These are phyloP conservation scores for Poeciliopsis presidionis DNA, from an alignment of 2,797 vertebrate genomes.

Conservation along the genomic window DNA sequence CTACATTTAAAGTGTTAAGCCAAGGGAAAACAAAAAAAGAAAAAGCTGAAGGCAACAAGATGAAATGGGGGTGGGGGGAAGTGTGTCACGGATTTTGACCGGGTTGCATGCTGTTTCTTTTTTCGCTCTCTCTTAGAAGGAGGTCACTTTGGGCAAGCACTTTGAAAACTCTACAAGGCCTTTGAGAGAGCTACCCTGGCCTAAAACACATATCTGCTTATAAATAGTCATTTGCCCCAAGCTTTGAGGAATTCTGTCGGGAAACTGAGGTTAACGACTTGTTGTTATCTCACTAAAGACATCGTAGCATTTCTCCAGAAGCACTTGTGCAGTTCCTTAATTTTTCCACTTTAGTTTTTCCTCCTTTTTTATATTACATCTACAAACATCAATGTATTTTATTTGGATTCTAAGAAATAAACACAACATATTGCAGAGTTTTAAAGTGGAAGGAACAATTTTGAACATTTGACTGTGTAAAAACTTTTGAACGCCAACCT, in stretches of 20 bases:
- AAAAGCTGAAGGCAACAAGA: conserved; percentile 49
- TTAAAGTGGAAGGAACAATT: not conserved
- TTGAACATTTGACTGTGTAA: not conserved
- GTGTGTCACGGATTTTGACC: conserved; percentile 44
- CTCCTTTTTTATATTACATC: not conserved
- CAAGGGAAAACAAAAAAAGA: conserved; percentile 6
- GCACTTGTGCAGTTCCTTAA: conserved; percentile 6
- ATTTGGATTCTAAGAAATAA: not conserved
- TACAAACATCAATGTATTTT: not conserved
- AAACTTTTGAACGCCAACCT: not conserved
- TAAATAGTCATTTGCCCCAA: conserved; percentile 46
- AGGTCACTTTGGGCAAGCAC: conserved; percentile 54
- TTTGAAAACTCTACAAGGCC: conserved; percentile 46
- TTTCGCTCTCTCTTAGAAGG: conserved; percentile 39
- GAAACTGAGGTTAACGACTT: conserved; percentile 28
- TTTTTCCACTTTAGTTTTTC: not conserved
- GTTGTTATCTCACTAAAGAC: conserved; percentile 39
- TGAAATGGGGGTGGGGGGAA: conserved; percentile 4
- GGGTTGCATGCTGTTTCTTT: conserved; percentile 32
- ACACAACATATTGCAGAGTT: not conserved
- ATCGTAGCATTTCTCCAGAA: conserved; percentile 41
- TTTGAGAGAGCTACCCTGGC: conserved; percentile 42
- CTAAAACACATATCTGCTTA: conserved; percentile 51
- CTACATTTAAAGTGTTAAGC: conserved; percentile 49
- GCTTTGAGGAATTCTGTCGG: conserved; percentile 47